Conservation (phyloP, 1,140 invertebrate genomes). For the Leptonema lineaticorne region DNA sequence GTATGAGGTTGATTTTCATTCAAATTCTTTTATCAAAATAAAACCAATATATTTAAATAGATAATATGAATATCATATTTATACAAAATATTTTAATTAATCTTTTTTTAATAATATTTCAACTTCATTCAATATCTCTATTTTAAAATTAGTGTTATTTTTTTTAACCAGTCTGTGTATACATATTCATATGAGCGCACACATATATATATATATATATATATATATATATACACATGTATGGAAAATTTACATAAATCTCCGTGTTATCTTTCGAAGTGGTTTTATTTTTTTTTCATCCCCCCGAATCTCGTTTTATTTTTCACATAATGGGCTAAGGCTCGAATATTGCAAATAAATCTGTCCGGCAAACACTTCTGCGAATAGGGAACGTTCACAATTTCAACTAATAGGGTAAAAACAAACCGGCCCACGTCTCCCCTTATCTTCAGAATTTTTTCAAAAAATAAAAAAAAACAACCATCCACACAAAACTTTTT, state of each 20-base stretch:
- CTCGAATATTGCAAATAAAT: slow-evolving; percentile 16
- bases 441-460: background rate
- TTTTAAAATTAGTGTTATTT: no score
- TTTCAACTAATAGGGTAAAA: slow-evolving; percentile 16
- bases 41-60: no score
- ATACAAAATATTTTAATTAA: no score
- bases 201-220: slow-evolving; percentile 3
- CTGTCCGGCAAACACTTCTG: slow-evolving; percentile 13
- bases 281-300: slow-evolving; percentile 11
- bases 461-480: no score
- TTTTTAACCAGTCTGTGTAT: no score
- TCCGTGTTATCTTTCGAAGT: slow-evolving; percentile 1
- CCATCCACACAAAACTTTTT: slow-evolving; percentile 17
- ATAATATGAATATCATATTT: no score
- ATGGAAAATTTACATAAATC: background rate
- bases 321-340: slow-evolving; percentile 1
- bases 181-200: background rate
- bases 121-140: no score
- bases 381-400: slow-evolving; percentile 11
- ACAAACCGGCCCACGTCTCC: slow-evolving; percentile 16
- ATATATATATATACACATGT: background rate
- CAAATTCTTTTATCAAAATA: no score
- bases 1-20: no score
- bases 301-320: background rate
- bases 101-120: no score